Evolutionary conservation across 2,113 vertebrate genomes (phyloP), one percentile per base, ranked within the genome.

Genomic region (Neoarius graeffei): DNA sequence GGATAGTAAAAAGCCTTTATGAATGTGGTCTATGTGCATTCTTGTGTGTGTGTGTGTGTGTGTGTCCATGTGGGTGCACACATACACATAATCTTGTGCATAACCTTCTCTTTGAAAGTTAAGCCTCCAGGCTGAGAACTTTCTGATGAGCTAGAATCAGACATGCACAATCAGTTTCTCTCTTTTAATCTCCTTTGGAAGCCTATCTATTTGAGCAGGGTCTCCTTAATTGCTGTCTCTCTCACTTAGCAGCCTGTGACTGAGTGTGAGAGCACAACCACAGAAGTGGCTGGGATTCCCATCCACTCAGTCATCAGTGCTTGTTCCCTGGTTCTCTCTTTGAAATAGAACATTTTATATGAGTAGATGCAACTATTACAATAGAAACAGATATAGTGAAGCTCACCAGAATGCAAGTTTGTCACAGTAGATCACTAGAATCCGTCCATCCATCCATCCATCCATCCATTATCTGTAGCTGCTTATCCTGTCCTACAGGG

Each of bases 151-250:
- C 93, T 93, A 93, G 93, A 95, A 95, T 95, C 94, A 96, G 94
- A 95, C 94, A 94, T 93, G 93, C 94, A 95, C 94, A 94, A 95
- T 94, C 95, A 96, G 94, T 94, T 94, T 93, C 94, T 93, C 94
- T 94, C 92, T 95, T 94, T 93, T 94, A 94, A 95, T 96, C 95
- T 95, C 93, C 92, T 95, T 95, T 93, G 81, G 93, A 93, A 93
- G 94, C 94, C 94, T 95, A 95, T 95, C 94, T 95, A 93, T 94
- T 94, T 93, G 92, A 95, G 93, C 94, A 95, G 94, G 92, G 93
- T 93, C 91, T 94, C 94, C 93, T 95, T 95, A 95, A 95, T 96
- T 95, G 94, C 93, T 94, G 94, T 95, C 94, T 93, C 93, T 92
- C 93, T 94, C 94, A 95, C 93, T 94, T 93, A 93, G 93, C 85